Evolutionary conservation across 2,113 vertebrate genomes (phyloP), one percentile per base, ranked within the genome.

Genomic region (Epinephelus fuscoguttatus): DNA sequence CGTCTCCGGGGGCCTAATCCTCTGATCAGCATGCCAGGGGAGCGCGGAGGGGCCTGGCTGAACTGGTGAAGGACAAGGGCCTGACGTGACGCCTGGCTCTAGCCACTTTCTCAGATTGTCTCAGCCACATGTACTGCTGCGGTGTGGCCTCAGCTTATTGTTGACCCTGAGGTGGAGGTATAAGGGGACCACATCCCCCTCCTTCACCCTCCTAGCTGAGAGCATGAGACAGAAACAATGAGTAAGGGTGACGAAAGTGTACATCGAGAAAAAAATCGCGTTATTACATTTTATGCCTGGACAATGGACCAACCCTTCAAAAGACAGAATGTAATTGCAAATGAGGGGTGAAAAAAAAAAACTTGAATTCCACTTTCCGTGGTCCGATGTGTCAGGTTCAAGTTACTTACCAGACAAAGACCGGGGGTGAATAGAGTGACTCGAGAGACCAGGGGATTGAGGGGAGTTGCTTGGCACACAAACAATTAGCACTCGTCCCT

Each of bases 21-120:
- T 86, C 93, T 95, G 93, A 96, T 96, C 94, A 94, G 95, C 90
- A 96, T 96, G 94, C 95, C 89, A 91, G 88, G 87, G 60, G 70
- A 78, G 70, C 63, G 18, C 68, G 37, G 49, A 61, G 75, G 47
- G 78, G 45, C 55, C 74, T n/a, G 75, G 21, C 64, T 14, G 59
- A 66, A 27, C 76, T 2, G 4, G 62, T 52, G 69, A 69, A 85
- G 82, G 86, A 72, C 77, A 19, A 61, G 78, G 84, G 79, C 76
- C 71, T 45, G 69, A 69, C 85, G 76, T 80, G 78, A 74, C 30
- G 61, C 75, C 78, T 56, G 75, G 76, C 75, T 87, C 63, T 81
- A 73, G 57, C 75, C 87, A 67, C 82, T 84, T 85, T 74, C 77
- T 81, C 87, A 91, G 81, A 94, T 93, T 91, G 93, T 93, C 81